Evolutionary conservation across 2,888 invertebrate species (phyloP), one percentile per base, ranked within the genome.

Genomic region (Eilema caniola): DNA sequence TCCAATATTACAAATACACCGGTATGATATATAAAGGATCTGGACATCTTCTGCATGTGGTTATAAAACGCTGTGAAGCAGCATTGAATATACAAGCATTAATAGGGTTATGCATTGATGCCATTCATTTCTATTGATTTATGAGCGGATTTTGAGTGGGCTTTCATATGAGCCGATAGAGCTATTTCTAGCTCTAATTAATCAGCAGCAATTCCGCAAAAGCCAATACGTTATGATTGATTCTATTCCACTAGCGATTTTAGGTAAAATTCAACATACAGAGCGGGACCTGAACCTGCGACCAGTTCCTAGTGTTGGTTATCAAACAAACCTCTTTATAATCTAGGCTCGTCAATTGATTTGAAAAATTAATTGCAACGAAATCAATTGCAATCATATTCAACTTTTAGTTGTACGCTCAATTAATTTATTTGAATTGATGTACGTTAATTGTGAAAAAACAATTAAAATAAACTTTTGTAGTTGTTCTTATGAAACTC

Each of bases 121-220:
- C 84, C 85, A 86, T 90, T 90, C 87, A 86, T 85, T 86, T 85
- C 88, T 88, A 90, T 92, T 90, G 91, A 93, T 92, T 92, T 91
- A 92, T 86, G 77, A 76, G 72, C 70, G 78, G 83, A 86, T 86
- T 86, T 83, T 68, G 86, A 84, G 92, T 91, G 89, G 91, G 90
- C 86, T 89, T 84, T 89, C 88, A 91, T 89, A 87, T 88, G 90
- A 88, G 84, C 75, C 76, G 79, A 81, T 60, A 69, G 70, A 69
- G 81, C 82, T 80, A 83, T 88, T 88, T 87, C 82, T 80, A 78
- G 78, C 72, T 81, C 81, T 85, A 86, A 88, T 88, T 86, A 86
- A 89, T 86, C 85, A 83, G 86, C 81, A 70, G 81, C 83, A 71
- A 73, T 47, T 64, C 65, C 66, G 70, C 65, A 70, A 61, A 69